Percentiles rank a stretch among this genome's conserved stretches.
Evolutionary conservation across 2,797 vertebrate species (phyloP).

Genomic region (Pseudopleuronectes americanus): DNA sequence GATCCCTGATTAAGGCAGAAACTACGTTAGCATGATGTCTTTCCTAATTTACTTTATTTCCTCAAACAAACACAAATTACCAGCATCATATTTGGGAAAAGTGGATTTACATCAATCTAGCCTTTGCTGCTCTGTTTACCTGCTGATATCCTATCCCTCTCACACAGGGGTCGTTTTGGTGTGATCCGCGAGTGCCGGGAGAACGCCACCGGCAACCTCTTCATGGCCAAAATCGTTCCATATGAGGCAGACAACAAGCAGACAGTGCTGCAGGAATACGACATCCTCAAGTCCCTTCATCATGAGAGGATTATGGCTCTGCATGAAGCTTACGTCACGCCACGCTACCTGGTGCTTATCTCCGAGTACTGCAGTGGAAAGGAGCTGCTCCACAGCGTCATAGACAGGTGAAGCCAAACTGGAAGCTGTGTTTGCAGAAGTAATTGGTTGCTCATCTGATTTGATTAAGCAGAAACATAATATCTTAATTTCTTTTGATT

Average conservation of each 20-base stretch:
- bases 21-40: too few species aligned
- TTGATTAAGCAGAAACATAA: not conserved
- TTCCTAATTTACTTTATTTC: too few species aligned
- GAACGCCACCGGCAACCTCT: conserved; percentile 93
- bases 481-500: not conserved
- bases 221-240: conserved; percentile 97
- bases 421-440: not conserved
- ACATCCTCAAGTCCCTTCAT: conserved; percentile 95
- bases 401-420: conserved; percentile 87
- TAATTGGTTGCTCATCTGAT: not conserved
- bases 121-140: not conserved
- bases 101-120: not conserved
- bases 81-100: not conserved
- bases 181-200: conserved; percentile 96
- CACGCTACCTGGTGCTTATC: conserved; percentile 97
- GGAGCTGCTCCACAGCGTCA: conserved; percentile 94
- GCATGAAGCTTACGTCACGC: conserved; percentile 97
- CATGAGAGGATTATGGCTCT: conserved; percentile 95
- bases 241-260: conserved; percentile 92
- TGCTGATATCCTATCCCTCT: not conserved
- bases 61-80: not conserved
- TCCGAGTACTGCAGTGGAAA: conserved; percentile 94
- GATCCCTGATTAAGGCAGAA: too few species aligned
- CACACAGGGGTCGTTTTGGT: conserved; percentile 91
- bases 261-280: conserved; percentile 93